Evolutionary conservation across 2,797 vertebrate species (phyloP).

Genomic region (Karalla daura): DNA sequence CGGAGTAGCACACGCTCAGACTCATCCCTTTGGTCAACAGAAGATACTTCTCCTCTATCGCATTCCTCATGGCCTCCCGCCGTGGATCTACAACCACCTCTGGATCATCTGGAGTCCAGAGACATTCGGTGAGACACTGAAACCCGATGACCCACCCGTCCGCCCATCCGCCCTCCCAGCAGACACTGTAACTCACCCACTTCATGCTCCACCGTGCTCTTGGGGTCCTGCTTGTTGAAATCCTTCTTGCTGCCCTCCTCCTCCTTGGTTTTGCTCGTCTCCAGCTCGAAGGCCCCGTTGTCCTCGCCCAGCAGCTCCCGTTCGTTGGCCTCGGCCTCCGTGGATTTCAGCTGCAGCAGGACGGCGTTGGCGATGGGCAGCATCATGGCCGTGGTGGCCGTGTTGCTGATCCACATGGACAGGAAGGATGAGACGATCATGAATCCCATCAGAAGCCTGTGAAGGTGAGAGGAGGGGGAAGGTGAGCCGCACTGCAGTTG

Average conservation of each 20-base stretch:
- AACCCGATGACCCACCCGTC: no score
- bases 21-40: constrained; percentile 89
- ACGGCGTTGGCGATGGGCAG: constrained; percentile 91
- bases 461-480: background rate
- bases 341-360: constrained; percentile 86
- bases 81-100: background rate
- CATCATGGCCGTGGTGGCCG: constrained; percentile 97
- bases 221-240: constrained; percentile 19
- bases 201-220: background rate
- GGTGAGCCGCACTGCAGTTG: no score
- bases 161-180: no score
- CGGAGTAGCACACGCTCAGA: constrained; percentile 90
- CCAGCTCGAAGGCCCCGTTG: constrained; percentile 43
- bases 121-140: background rate
- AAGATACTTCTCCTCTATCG: constrained; percentile 74
- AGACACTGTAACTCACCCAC: constrained; percentile 48
- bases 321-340: constrained; percentile 69
- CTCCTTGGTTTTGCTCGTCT: constrained; percentile 66
- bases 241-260: constrained; percentile 32
- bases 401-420: constrained; percentile 99
- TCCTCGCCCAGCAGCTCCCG: no score
- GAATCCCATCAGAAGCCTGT: constrained; percentile 93
- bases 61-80: constrained; percentile 47
- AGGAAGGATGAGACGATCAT: constrained; percentile 93
- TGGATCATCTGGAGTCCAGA: constrained; percentile 46